Conservation (phyloP, 2,888 invertebrate species). For the Xiphydria camelus region DNA sequence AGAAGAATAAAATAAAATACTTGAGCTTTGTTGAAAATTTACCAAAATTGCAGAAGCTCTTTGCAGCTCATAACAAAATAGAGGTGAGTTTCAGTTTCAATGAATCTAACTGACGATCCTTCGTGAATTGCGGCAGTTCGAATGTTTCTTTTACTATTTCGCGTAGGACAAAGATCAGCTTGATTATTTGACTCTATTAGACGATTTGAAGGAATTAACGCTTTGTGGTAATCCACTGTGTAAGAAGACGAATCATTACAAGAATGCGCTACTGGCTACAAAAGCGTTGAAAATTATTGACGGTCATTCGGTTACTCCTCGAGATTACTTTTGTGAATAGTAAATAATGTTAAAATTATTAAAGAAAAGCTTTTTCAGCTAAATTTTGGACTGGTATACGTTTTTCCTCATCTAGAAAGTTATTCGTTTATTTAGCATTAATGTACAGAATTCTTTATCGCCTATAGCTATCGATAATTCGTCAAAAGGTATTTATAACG, state of each 20-base stretch:
- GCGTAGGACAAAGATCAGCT: neutral
- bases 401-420: no score
- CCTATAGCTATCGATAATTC: no score
- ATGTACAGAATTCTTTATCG: no score
- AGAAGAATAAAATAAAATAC: conserved; percentile 30
- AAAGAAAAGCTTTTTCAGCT: no score
- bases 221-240: conserved; percentile 20
- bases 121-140: neutral
- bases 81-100: conserved; percentile 18
- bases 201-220: conserved; percentile 18
- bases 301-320: neutral
- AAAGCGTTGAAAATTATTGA: neutral
- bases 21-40: conserved; percentile 24
- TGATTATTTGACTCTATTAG: conserved; percentile 1
- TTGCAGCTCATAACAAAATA: conserved; percentile 32
- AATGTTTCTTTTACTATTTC: neutral
- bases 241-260: conserved; percentile 4
- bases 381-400: no score
- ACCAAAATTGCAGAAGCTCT: conserved; percentile 25
- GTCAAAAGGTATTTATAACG: no score
- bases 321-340: no score
- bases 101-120: neutral
- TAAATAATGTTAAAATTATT: no score
- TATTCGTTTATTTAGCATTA: no score
- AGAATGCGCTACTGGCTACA: neutral